These are phyloP conservation scores for Tauraco hartlaubi DNA, from an alignment of 2,797 vertebrate species.

Conservation along the genomic window DNA sequence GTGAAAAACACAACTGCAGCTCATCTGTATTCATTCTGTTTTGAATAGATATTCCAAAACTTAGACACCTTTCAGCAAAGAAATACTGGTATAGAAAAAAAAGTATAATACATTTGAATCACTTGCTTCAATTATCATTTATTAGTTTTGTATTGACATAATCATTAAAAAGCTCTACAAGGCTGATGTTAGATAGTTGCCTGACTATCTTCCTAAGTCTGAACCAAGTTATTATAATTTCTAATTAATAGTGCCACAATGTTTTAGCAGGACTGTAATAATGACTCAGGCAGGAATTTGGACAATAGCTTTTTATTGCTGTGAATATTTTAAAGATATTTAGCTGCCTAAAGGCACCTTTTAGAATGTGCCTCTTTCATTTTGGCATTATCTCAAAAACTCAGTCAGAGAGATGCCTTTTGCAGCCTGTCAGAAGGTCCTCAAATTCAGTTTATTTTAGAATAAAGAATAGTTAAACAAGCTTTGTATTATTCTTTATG, in stretches of 20 bases:
- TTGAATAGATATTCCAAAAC: not conserved
- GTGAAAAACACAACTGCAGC: not conserved
- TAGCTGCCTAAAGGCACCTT: not conserved
- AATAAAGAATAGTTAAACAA: not conserved
- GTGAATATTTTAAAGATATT: not conserved
- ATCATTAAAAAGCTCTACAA: not conserved
- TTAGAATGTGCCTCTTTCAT: not conserved
- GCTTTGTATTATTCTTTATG: not conserved
- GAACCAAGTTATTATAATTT: not conserved
- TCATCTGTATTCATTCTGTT: not conserved
- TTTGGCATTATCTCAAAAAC: not conserved
- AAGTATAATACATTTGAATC: not conserved
- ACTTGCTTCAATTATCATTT: not conserved
- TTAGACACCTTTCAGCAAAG: not conserved
- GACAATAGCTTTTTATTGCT: not conserved
- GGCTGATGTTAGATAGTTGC: not conserved
- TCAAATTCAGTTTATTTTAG: not conserved
- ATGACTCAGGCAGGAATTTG: not conserved
- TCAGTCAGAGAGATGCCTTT: not conserved
- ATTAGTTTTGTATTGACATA: not conserved
- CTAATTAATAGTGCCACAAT: not conserved
- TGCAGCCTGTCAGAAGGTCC: not conserved
- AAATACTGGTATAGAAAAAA: not conserved
- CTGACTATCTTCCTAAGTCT: not conserved
- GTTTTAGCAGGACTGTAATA: not conserved